These are phyloP conservation scores for Synergus itoensis DNA, from an alignment of 2,888 invertebrate species.

Conservation along the genomic window DNA sequence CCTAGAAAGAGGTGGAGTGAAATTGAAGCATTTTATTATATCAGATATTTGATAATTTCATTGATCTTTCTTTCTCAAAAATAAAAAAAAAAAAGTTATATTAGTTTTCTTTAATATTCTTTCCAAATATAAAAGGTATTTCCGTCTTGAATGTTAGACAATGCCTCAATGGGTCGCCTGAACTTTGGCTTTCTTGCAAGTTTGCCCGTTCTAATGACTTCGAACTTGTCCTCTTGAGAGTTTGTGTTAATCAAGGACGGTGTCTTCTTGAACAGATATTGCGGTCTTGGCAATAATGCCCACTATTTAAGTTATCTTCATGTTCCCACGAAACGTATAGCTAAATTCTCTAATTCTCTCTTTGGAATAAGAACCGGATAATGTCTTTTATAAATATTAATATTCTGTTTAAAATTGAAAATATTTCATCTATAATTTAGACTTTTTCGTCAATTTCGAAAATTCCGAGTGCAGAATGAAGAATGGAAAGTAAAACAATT, in stretches of 20 bases:
- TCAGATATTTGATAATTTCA: too few species aligned
- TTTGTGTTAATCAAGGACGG: slow-evolving; percentile 21
- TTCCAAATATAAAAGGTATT: neutral
- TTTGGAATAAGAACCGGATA: neutral
- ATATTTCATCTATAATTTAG: too few species aligned
- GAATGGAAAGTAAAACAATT: slow-evolving; percentile 27
- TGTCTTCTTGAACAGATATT: slow-evolving; percentile 9
- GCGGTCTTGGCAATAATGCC: neutral
- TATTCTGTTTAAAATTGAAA: too few species aligned
- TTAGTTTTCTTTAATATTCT: neutral
- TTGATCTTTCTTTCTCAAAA: too few species aligned
- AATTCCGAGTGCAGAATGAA: neutral
- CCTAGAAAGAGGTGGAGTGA: neutral
- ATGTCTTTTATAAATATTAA: too few species aligned
- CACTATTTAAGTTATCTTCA: neutral
- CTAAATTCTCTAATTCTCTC: neutral
- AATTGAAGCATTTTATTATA: neutral
- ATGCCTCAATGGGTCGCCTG: neutral
- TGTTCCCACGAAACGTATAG: neutral
- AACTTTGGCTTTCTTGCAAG: slow-evolving; percentile 11
- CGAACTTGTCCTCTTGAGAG: slow-evolving; percentile 20
- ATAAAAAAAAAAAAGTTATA: too few species aligned
- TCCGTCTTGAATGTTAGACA: neutral
- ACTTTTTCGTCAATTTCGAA: too few species aligned
- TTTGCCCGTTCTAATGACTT: slow-evolving; percentile 27